Base-by-base conservation (phyloP, 2,113 vertebrate genomes). In the cattle (Bos taurus) region DNA sequence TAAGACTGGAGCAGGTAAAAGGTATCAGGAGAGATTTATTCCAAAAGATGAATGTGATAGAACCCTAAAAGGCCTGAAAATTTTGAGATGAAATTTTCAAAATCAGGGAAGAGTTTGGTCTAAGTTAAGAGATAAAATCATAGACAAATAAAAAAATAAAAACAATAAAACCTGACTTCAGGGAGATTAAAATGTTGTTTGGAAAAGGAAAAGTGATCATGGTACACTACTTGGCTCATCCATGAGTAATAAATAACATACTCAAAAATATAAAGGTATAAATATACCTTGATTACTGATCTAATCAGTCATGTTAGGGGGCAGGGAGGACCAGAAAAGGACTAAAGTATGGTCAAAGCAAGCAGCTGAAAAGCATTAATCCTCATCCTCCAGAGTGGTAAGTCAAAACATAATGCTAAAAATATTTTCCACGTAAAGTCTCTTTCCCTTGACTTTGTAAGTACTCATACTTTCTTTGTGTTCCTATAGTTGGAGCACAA, bases 81-180 rank as follows among this genome's bases (percentile, higher is more conserved):
- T 84, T 94, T 9, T 83, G 43, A 91, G 13, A 88, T 15, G 26
- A 40, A 71, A 85, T 74, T 92, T 56, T 8, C 43, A 96, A 16
- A 50, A 50, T 1, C 80, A 9, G 87, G 28, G 23, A n/a, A 84
- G 19, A 80, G 8, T 57, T 77, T 90, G 14, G 14, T 88, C 14
- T 46, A 56, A 48, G 46, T 85, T 15, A 80, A 71, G 28, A n/a
- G 46, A 80, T 36, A 80, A 43, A 40, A 71, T 60, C 21, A 83
- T 21, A 96, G 60, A 94, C 96, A 94, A 81, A 54, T 25, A 46
- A 87, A 43, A 60, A 7, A 94, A 87, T 12, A 87, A 78, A 74
- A 84, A 88, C 7, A 64, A 67, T 92, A 94, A 97, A 94, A 77
- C n/a, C 15, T 87, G 54, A 71, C 36, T 93, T 93, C 17, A 88